Evolutionary conservation across 2,888 invertebrate species (phyloP), one percentile per base, ranked within the genome.

Genomic region (Eulithis prunata): DNA sequence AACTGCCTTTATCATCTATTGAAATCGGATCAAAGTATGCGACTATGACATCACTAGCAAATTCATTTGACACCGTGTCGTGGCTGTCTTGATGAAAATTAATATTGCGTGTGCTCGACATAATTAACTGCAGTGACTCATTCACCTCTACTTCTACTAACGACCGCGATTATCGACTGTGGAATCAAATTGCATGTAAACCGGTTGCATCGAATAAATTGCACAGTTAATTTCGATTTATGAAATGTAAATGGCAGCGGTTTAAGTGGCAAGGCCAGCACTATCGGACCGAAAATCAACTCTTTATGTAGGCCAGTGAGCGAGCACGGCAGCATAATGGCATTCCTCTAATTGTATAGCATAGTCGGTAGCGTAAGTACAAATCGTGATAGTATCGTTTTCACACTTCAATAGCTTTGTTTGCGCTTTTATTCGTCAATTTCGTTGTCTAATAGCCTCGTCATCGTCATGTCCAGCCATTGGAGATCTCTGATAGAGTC

Each of bases 331-430:
- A 83, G 82, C 84, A 87, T 87, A 83, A 80, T 79, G 78, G 78
- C 80, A 84, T 84, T 88, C 89, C 87, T 87, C 80, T 82, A 82
- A 60, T 84, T 85, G 84, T 82, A 81, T 88, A 84, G 54, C 87
- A 21, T 21, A 84, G 54, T 52, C 62, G 53, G 59, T 57, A 57
- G 88, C 83, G 79, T 84, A 54, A 54, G 14, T 14, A 85, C 86
- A 78, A 80, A 80, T 85, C 86, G 83, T 85, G 88, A 89, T 90
- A 90, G 88, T 89, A 89, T 87, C 84, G 80, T 89, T 90, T 91
- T 91, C 86, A 88, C 88, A 91, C 87, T 83, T 84, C 83, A 87
- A 83, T 85, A 85, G 80, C 77, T 83, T 82, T 86, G 85, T 82
- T 82, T 78, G 81, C 81, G 78, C 80, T 81, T 83, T 86, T 83